Conservation (phyloP, 2,797 vertebrate species). For the Enteromius argenteus region DNA sequence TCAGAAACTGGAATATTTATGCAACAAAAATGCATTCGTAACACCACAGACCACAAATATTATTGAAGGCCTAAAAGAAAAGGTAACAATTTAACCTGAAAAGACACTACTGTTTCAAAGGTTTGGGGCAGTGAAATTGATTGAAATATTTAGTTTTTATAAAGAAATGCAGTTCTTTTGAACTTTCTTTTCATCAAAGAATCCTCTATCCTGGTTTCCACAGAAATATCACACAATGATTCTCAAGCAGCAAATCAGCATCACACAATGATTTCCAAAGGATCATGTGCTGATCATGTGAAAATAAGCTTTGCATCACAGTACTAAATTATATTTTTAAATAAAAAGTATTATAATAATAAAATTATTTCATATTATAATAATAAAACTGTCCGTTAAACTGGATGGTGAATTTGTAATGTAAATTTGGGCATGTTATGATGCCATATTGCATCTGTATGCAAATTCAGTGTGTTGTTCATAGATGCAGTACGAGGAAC, state of each 20-base stretch:
- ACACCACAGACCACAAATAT: no score
- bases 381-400: background rate
- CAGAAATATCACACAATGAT: background rate
- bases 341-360: background rate
- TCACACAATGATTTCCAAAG: background rate
- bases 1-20: background rate
- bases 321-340: background rate
- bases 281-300: background rate
- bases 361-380: background rate
- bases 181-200: background rate
- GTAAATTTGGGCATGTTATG: background rate
- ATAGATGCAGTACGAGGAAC: conserved; percentile 23
- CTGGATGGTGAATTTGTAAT: background rate
- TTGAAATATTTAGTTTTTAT: background rate
- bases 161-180: background rate
- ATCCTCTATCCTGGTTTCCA: background rate
- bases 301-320: background rate
- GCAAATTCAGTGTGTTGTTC: conserved; percentile 18
- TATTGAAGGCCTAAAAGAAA: background rate
- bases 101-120: background rate
- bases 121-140: background rate
- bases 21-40: background rate
- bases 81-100: background rate
- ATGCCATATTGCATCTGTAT: background rate
- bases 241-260: background rate